Percentiles rank a stretch among this genome's conserved stretches.
phyloP scores from a whole-genome alignment of 2,113 vertebrate species.

The Neopipo cinnamomea region DNA sequence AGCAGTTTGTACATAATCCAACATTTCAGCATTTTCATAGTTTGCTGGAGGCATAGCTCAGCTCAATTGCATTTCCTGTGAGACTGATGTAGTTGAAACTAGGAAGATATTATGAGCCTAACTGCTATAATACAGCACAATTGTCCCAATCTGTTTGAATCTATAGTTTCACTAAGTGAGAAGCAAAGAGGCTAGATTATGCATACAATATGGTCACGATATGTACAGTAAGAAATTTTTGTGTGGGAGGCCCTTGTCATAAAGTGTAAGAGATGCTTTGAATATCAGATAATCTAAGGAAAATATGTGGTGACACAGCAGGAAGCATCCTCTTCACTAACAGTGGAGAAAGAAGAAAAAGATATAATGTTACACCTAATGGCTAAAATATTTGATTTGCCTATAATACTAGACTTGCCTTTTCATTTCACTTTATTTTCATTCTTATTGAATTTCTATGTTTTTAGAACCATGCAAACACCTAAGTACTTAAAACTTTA shows the following conservation, averaged over 20 bases:
- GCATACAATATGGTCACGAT: neutral
- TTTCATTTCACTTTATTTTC: neutral
- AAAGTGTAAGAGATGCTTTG: neutral
- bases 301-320: neutral
- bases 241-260: neutral
- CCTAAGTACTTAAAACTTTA: neutral
- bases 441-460: neutral
- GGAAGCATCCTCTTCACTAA: neutral
- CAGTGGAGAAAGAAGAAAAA: neutral
- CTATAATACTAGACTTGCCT: neutral
- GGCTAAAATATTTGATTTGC: neutral
- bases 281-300: neutral
- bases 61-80: neutral
- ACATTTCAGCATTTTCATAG: neutral
- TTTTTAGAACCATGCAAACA: neutral
- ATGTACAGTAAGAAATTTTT: neutral
- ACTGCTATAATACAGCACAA: neutral
- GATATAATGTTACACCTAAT: neutral
- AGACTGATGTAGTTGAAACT: neutral
- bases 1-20: neutral
- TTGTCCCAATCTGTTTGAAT: neutral
- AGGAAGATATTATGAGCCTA: neutral
- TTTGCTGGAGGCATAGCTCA: neutral
- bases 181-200: neutral
- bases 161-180: neutral